Conservation (phyloP, 2,888 invertebrate species). For the Ellobium chinense region DNA sequence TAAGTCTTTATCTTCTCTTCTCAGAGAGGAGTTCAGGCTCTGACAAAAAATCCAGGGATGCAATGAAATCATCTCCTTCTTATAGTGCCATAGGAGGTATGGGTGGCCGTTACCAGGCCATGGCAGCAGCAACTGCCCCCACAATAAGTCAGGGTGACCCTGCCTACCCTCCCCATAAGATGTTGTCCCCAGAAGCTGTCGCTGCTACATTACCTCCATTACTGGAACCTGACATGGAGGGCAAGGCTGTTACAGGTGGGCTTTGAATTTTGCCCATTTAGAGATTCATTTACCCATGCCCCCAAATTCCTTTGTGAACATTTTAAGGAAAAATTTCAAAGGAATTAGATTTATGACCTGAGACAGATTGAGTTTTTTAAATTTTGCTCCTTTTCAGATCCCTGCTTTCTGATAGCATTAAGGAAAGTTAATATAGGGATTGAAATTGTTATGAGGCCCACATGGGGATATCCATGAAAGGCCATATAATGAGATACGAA, state of each 20-base stretch:
- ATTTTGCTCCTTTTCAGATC: no score
- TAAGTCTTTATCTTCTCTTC: conserved; percentile 13
- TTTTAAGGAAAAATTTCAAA: no score
- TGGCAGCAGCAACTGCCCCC: background rate
- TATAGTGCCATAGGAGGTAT: background rate
- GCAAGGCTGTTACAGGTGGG: conserved; percentile 45
- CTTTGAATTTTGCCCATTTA: background rate
- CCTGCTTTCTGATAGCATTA: no score
- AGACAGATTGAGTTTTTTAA: no score
- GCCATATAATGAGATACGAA: no score
- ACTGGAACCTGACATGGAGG: conserved; percentile 50
- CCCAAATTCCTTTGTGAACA: no score
- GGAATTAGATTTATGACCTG: no score
- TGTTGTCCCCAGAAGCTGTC: conserved; percentile 59
- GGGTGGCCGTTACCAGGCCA: conserved; percentile 8
- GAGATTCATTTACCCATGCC: no score
- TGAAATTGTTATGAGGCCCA: no score
- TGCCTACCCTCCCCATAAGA: conserved; percentile 52
- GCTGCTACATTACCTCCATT: conserved; percentile 60
- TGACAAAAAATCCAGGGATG: conserved; percentile 31
- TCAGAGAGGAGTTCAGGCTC: conserved; percentile 37
- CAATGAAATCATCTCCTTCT: conserved; percentile 5
- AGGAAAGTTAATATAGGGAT: no score
- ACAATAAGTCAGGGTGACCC: conserved; percentile 16
- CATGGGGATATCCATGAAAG: no score